phyloP scores from a whole-genome alignment of 2,888 invertebrate genomes.

The Anoplius nigerrimus region DNA sequence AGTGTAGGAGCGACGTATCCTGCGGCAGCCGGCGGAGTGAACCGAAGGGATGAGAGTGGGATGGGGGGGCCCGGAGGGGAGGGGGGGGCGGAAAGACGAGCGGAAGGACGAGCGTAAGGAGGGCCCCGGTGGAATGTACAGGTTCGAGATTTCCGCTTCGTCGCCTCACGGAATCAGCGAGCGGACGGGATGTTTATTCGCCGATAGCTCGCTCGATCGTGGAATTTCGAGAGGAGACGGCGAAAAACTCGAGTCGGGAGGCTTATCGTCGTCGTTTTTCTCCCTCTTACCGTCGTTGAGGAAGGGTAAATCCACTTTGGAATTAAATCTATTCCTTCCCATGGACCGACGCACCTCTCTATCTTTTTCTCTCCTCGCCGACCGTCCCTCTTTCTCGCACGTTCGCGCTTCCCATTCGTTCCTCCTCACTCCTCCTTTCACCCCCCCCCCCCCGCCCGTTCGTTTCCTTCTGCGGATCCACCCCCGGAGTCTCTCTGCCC shows the following conservation, averaged over 20 bases:
- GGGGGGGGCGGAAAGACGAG: constrained; percentile 7
- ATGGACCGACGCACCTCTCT: constrained; percentile 27
- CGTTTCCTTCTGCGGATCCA: neutral
- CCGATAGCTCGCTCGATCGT: constrained; percentile 48
- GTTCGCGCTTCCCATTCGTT: neutral
- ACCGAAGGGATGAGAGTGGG: no score
- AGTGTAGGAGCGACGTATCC: constrained; percentile 33
- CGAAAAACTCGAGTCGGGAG: constrained; percentile 40
- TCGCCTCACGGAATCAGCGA: constrained; percentile 50
- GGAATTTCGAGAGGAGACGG: constrained; percentile 44
- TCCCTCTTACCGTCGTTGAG: constrained; percentile 10
- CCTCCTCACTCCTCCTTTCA: constrained; percentile 4
- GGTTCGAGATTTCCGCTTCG: constrained; percentile 50
- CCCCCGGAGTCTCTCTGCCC: constrained; percentile 3
- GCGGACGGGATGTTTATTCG: constrained; percentile 53
- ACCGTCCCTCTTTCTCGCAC: neutral
- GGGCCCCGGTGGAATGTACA: constrained; percentile 20
- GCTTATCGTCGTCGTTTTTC: constrained; percentile 51
- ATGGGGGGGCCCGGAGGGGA: neutral
- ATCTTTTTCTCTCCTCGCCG: constrained; percentile 8
- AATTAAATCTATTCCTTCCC: constrained; percentile 61
- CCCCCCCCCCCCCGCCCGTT: neutral
- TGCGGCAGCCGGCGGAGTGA: constrained; percentile 31
- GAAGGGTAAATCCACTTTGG: constrained; percentile 57
- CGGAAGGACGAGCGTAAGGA: constrained; percentile 18